These are phyloP conservation scores for Cyclina sinensis DNA, from an alignment of 1,140 invertebrate species.

Conservation along the genomic window DNA sequence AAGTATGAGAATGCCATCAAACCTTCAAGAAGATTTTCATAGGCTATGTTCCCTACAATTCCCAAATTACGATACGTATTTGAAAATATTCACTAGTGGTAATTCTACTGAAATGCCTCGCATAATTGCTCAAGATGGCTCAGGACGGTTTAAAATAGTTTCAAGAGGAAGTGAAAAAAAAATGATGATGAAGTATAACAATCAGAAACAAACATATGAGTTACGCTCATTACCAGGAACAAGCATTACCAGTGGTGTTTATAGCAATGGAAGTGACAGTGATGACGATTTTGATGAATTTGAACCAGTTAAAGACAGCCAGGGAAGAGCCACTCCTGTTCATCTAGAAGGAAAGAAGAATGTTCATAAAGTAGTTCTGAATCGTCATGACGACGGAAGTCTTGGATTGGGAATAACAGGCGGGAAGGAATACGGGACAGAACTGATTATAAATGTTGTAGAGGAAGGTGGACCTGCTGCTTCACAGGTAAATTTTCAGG, in stretches of 20 bases:
- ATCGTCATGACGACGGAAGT: slow-evolving; percentile 85
- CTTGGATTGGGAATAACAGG: slow-evolving; percentile 98
- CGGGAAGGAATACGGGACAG: slow-evolving; percentile 98
- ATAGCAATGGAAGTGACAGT: slow-evolving; percentile 73
- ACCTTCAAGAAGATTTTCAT: slow-evolving; percentile 80
- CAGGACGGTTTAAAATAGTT: slow-evolving; percentile 78
- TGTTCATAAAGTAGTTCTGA: slow-evolving; percentile 74
- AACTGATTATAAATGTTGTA: slow-evolving; percentile 93
- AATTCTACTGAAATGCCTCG: slow-evolving; percentile 72
- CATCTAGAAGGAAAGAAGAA: slow-evolving; percentile 52
- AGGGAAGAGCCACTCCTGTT: slow-evolving; percentile 59
- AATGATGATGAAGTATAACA: slow-evolving; percentile 67
- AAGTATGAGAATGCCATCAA: slow-evolving; percentile 74
- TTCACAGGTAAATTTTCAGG: slow-evolving; percentile 88
- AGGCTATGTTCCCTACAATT: slow-evolving; percentile 80
- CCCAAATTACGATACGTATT: slow-evolving; percentile 79
- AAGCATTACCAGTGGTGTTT: slow-evolving; percentile 78
- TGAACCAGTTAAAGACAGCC: slow-evolving; percentile 46
- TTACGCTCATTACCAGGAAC: slow-evolving; percentile 73
- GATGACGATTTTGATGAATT: slow-evolving; percentile 66
- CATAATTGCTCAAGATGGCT: slow-evolving; percentile 78
- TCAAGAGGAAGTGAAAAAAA: slow-evolving; percentile 73
- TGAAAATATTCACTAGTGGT: slow-evolving; percentile 72
- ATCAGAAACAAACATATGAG: slow-evolving; percentile 71
- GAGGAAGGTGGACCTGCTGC: slow-evolving; percentile 95